A percentile compares a stretch with the other conserved stretches of the same genome.
Conservation (phyloP, 1,140 invertebrate genomes). For the Megalopta genalis region DNA sequence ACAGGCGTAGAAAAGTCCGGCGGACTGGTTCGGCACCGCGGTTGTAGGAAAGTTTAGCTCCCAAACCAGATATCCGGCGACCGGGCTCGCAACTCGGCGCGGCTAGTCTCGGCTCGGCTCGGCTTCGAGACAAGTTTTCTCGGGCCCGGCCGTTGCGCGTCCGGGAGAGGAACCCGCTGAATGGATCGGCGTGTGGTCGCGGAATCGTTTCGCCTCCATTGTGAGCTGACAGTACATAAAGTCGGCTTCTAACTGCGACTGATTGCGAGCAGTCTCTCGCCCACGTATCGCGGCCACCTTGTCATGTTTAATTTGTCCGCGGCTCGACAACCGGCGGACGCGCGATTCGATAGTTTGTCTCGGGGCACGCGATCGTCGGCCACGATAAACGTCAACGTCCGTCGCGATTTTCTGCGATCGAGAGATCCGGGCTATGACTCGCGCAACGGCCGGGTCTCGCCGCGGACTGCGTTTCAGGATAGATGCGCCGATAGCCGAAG, state of each 20-base stretch:
- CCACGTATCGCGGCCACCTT: conserved; percentile 43
- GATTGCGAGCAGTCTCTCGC: conserved; percentile 12
- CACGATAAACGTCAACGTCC: conserved; percentile 41
- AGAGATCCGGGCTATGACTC: too few species aligned
- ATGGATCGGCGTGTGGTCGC: conserved; percentile 39
- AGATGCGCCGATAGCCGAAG: too few species aligned
- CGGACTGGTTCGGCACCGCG: neutral
- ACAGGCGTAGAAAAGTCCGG: conserved; percentile 5
- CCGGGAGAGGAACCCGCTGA: conserved; percentile 10
- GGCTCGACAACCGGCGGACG: conserved; percentile 31
- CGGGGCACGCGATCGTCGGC: conserved; percentile 38
- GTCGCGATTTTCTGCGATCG: conserved; percentile 16
- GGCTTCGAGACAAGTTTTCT: conserved; percentile 27
- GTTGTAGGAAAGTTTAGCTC: conserved; percentile 1
- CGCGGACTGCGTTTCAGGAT: too few species aligned
- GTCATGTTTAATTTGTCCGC: conserved; percentile 42
- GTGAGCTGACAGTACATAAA: conserved; percentile 15
- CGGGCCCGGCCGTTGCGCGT: neutral
- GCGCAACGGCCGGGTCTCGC: too few species aligned
- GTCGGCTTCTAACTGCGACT: conserved; percentile 16
- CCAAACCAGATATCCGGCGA: conserved; percentile 6
- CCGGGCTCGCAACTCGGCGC: too few species aligned
- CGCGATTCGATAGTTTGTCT: conserved; percentile 42
- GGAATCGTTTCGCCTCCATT: conserved; percentile 41
- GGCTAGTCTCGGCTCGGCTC: neutral